These are phyloP conservation scores for Paradisaea rubra DNA, from an alignment of 2,113 vertebrate species.

Conservation along the genomic window DNA sequence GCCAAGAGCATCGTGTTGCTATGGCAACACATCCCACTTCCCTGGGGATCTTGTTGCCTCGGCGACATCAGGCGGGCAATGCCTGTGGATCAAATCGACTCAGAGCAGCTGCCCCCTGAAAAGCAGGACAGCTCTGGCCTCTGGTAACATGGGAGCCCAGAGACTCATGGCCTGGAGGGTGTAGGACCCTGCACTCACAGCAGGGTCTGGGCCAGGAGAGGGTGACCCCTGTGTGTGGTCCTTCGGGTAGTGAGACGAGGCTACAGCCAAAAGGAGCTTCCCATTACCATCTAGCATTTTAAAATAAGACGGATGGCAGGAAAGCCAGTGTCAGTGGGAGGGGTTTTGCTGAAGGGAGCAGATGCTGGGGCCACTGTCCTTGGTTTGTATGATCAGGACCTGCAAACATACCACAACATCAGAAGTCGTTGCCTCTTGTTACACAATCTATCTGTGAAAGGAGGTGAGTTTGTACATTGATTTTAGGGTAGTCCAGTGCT, in stretches of 20 bases:
- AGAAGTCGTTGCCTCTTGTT: neutral
- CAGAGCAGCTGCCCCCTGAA: neutral
- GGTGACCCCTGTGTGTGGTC: accelerated
- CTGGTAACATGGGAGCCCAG: accelerated
- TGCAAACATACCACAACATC: neutral
- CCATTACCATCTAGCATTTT: neutral
- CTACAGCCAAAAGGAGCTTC: neutral
- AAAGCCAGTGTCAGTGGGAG: neutral
- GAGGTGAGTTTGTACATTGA: neutral
- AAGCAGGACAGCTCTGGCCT: neutral
- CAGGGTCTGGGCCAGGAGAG: neutral
- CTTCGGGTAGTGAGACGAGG: neutral
- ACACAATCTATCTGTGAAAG: accelerated
- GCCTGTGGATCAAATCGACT: neutral
- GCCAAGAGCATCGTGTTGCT: slow-evolving; percentile 17
- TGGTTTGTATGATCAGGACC: neutral
- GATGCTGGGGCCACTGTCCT: neutral
- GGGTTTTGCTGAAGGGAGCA: neutral
- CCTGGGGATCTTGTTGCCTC: slow-evolving; percentile 38
- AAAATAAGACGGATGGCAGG: neutral
- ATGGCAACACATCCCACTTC: slow-evolving; percentile 22
- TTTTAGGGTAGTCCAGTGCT: neutral
- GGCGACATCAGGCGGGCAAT: neutral
- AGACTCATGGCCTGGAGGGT: accelerated
- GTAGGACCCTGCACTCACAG: neutral